phyloP scores from a whole-genome alignment of 2,113 vertebrate species.

The Thalassarche chlororhynchos region DNA sequence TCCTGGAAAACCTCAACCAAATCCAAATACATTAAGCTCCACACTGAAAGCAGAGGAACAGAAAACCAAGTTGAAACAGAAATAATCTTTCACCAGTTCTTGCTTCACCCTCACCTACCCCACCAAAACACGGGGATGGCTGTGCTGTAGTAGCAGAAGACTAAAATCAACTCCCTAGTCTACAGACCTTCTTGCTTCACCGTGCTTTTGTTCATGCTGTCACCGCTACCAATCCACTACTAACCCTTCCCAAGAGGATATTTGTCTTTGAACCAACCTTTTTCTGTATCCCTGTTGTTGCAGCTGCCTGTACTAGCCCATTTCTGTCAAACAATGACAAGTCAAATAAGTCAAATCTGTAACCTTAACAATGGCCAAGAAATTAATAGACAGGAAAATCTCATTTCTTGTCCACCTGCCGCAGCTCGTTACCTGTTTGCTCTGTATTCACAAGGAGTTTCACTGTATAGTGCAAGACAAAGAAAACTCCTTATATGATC shows the following conservation, averaged over 20 bases:
- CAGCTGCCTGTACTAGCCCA: neutral
- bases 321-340: neutral
- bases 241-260: neutral
- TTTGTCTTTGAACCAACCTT: neutral
- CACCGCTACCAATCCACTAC: neutral
- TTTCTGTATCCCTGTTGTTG: neutral
- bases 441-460: neutral
- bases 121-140: neutral
- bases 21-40: neutral
- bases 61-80: neutral
- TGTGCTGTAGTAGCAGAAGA: neutral
- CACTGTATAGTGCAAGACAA: neutral
- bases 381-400: neutral
- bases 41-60: neutral
- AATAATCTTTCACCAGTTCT: neutral
- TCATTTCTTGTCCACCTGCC: neutral
- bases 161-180: neutral
- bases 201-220: accelerated
- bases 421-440: neutral
- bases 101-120: neutral
- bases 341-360: neutral
- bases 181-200: neutral
- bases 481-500: neutral
- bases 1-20: neutral
- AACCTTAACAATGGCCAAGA: neutral